A percentile compares a stretch with the other conserved stretches of the same genome.
These are phyloP conservation scores for Lasiommata megera DNA, from an alignment of 2,888 invertebrate genomes.

Conservation along the genomic window DNA sequence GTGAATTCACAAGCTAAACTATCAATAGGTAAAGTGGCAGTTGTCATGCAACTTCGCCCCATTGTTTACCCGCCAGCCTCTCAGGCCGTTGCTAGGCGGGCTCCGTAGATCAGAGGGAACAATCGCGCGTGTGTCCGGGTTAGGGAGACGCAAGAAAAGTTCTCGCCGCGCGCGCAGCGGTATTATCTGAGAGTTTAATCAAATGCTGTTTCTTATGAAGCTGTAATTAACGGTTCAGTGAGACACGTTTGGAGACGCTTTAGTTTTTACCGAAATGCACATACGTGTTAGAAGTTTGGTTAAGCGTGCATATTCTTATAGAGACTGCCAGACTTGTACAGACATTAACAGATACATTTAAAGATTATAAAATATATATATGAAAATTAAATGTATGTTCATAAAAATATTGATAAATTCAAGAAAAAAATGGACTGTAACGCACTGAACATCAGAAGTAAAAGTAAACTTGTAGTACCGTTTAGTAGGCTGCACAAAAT, in stretches of 20 bases:
- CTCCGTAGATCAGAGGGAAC: not conserved
- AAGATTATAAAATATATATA: too few species aligned
- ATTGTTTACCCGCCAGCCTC: constrained; percentile 15
- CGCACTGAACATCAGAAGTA: too few species aligned
- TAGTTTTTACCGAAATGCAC: too few species aligned
- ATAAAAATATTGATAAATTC: too few species aligned
- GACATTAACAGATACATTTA: too few species aligned
- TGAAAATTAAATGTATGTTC: too few species aligned
- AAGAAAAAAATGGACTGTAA: too few species aligned
- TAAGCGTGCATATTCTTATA: too few species aligned
- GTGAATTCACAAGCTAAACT: not conserved
- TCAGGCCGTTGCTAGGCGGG: constrained; percentile 13
- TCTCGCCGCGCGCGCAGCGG: not conserved
- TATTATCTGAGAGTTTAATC: not conserved
- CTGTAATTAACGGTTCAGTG: not conserved
- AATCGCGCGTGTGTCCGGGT: constrained; percentile 9
- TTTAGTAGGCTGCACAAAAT: too few species aligned
- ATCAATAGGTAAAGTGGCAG: constrained; percentile 8
- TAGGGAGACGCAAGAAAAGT: not conserved
- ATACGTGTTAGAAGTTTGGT: too few species aligned
- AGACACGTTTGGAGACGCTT: not conserved
- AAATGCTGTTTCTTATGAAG: not conserved
- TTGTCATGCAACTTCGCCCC: constrained; percentile 9
- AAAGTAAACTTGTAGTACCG: too few species aligned
- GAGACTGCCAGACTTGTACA: too few species aligned